Percentiles rank a stretch among this genome's conserved stretches.
Evolutionary conservation across 2,113 vertebrate genomes (phyloP).

Genomic region (Saguinus midas): DNA sequence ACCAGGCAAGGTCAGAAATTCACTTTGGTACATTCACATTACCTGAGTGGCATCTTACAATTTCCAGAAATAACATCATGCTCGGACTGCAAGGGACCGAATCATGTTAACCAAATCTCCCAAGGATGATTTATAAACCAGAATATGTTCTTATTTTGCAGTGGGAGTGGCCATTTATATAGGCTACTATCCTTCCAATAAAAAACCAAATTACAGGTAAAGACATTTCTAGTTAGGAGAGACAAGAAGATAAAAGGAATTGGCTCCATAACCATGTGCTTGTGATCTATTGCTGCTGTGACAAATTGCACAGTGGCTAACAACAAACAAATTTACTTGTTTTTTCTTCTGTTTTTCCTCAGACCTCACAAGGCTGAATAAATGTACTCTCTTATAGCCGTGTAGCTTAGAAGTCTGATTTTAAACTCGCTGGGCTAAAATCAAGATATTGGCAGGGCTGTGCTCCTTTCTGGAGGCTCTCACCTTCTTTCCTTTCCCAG

Average conservation of each 20-base stretch:
- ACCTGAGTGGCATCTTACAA: background rate
- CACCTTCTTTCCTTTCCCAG: background rate
- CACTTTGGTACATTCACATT: background rate
- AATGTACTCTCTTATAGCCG: background rate
- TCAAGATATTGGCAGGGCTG: background rate
- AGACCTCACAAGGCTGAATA: too few relatives aligned
- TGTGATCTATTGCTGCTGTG: background rate
- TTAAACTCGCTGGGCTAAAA: background rate
- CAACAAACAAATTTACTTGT: background rate
- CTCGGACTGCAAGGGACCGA: background rate
- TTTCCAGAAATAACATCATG: background rate
- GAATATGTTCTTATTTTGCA: background rate
- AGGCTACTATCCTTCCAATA: background rate
- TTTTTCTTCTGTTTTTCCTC: too few relatives aligned
- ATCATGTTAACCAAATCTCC: background rate
- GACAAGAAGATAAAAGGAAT: background rate
- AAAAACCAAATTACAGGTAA: background rate
- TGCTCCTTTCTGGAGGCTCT: background rate
- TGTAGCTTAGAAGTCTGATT: background rate
- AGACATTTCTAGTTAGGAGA: background rate
- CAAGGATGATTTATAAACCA: background rate
- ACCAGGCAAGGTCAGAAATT: background rate
- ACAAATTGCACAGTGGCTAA: background rate
- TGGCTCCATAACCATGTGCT: background rate
- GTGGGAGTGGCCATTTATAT: background rate